Conservation (phyloP, 2,797 vertebrate species). For the Catostomus latipinnis region DNA sequence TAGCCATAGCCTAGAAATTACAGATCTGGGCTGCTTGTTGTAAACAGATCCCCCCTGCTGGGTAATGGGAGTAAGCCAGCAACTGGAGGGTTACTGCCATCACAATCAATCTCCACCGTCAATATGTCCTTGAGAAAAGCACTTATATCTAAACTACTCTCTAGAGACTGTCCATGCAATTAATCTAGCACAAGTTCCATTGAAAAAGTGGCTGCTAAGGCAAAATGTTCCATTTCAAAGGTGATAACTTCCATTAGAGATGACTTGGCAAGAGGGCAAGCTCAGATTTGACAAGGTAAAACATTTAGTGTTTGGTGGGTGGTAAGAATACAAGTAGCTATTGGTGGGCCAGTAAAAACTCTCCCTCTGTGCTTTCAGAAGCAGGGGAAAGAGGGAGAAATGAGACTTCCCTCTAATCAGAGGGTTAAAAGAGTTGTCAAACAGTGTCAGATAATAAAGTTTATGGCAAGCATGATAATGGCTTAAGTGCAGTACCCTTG, state of each 20-base stretch:
- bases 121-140: conserved; percentile 42
- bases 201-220: conserved; percentile 33
- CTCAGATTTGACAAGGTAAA: conserved; percentile 55
- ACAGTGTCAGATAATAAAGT: too few species aligned
- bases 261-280: conserved; percentile 43
- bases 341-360: conserved; percentile 20
- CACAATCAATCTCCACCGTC: conserved; percentile 32
- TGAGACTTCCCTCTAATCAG: too few species aligned
- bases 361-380: conserved; percentile 10
- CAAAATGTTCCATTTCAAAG: not conserved
- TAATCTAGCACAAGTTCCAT: conserved; percentile 29
- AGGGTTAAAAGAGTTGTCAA: too few species aligned
- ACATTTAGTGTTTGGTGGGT: conserved; percentile 48
- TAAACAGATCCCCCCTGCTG: conserved; percentile 34
- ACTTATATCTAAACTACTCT: conserved; percentile 25
- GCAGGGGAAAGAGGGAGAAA: too few species aligned
- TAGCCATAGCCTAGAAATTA: conserved; percentile 12
- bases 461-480: too few species aligned
- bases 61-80: conserved; percentile 38
- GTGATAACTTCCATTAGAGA: conserved; percentile 32
- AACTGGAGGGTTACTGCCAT: conserved; percentile 43
- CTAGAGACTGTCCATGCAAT: conserved; percentile 24
- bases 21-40: conserved; percentile 24
- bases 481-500: too few species aligned
- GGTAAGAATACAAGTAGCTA: conserved; percentile 28